Base-by-base conservation (phyloP, 2,888 invertebrate genomes). In the Tromatobia lineatoria region DNA sequence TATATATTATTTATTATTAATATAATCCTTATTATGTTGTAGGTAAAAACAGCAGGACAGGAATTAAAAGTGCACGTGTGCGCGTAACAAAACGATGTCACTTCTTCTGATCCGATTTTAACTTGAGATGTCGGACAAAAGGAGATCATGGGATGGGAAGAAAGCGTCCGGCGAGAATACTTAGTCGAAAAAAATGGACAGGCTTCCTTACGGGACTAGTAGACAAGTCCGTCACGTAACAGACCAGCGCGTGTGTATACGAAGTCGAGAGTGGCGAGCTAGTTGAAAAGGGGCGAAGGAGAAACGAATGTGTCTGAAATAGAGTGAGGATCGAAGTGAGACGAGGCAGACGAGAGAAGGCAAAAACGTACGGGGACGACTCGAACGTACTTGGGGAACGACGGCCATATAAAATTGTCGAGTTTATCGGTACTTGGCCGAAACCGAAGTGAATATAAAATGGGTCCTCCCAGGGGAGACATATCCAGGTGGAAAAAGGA, bases 401-500 rank as follows among this genome's bases (percentile, higher is more conserved):
- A 82, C 78, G 78, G 78, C 78, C 86, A 76, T 88, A 88, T 88
- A 88, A 88, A 88, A 88, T 87, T 88, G 86, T 86, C 81, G 83
- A 88, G 85, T 88, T 88, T 88, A 88, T 88, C 88, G 88, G 87
- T 86, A 87, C 88, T 88, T 87, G 85, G 81, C 81, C 80, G 86
- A 84, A 84, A 85, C 88, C 85, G 87, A 87, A 88, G 88, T 88
- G 88, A 88, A 88, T 88, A 86, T 88, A 87, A 88, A 88, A 88
- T 88, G 87, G 86, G 80, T 84, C 86, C 73, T 85, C 88, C 75
- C 74, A 23, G 52, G 83, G 76, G 80, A 83, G 75, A 84, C 77
- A 85, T 85, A 82, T 85, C 80, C 82, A 73, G 75, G 80, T 75
- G 77, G 74, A 77, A 47, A 69, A 77, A 61, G 77, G 74, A 77